These are phyloP conservation scores for Elanoides forficatus DNA, from an alignment of 2,113 vertebrate genomes.

Conservation along the genomic window DNA sequence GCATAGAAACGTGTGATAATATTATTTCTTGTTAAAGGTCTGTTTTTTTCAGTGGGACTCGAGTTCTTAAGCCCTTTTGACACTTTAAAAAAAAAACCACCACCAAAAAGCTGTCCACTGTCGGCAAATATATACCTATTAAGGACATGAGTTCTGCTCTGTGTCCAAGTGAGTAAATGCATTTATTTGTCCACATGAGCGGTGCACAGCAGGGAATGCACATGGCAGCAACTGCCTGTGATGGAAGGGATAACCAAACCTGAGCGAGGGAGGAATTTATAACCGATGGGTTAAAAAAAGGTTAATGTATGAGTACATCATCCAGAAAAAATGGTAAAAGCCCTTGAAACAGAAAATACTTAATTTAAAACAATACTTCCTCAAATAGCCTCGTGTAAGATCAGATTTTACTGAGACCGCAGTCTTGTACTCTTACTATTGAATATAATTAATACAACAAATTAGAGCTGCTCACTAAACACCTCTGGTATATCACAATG, in stretches of 20 bases:
- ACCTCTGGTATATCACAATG: background rate
- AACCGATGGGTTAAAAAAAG: background rate
- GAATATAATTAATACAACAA: constrained; percentile 17
- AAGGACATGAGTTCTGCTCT: background rate
- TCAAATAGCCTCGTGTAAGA: background rate
- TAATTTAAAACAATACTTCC: background rate
- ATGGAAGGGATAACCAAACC: background rate
- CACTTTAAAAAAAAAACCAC: background rate
- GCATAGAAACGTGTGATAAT: too few relatives aligned
- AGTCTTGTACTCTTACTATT: background rate
- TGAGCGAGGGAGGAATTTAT: background rate
- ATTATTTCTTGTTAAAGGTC: background rate
- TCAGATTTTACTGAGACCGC: background rate
- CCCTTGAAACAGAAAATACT: background rate
- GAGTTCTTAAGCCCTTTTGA: background rate
- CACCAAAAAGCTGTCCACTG: background rate
- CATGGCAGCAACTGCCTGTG: background rate
- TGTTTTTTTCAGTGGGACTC: background rate
- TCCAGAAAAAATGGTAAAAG: background rate
- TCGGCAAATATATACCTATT: background rate
- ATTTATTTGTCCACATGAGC: background rate
- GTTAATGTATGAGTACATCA: fast-evolving
- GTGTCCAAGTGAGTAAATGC: background rate
- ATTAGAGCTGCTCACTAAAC: background rate
- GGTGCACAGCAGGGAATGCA: background rate